phyloP scores from a whole-genome alignment of 2,888 invertebrate species.

The Pinctada fucata region DNA sequence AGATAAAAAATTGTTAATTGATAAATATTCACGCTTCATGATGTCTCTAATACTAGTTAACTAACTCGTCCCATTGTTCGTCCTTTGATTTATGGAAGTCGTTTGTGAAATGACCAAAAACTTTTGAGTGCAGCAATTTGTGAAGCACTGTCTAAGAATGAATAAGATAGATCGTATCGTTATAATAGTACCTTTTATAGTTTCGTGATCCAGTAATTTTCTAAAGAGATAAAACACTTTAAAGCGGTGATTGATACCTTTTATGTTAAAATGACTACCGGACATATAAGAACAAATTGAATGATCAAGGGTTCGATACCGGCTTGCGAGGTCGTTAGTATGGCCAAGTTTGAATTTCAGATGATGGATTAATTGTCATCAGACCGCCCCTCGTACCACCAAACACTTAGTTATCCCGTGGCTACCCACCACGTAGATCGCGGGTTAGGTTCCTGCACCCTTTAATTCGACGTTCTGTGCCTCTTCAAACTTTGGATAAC shows the following conservation, averaged over 20 bases:
- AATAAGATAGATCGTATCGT: neutral
- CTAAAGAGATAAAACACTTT: conserved; percentile 1
- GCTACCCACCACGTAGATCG: too few species aligned
- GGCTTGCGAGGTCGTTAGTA: neutral
- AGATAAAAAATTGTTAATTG: neutral
- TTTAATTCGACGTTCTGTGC: too few species aligned
- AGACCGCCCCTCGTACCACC: neutral
- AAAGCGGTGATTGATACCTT: neutral
- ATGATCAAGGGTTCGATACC: neutral
- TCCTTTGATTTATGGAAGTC: neutral
- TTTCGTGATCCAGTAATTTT: neutral
- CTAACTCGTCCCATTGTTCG: neutral
- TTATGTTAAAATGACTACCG: neutral
- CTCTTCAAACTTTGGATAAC: too few species aligned
- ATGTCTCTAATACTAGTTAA: neutral
- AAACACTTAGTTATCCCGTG: too few species aligned
- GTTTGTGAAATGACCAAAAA: conserved; percentile 3
- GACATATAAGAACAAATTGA: conserved; percentile 1
- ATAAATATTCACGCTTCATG: neutral
- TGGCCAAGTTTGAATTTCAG: neutral
- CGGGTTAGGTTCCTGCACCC: too few species aligned
- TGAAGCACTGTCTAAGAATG: neutral
- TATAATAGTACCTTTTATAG: neutral
- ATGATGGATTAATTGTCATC: conserved; percentile 2
- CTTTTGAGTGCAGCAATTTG: neutral